Evolutionary conservation across 2,113 vertebrate genomes (phyloP).

Genomic region (Bufo gargarizans): DNA sequence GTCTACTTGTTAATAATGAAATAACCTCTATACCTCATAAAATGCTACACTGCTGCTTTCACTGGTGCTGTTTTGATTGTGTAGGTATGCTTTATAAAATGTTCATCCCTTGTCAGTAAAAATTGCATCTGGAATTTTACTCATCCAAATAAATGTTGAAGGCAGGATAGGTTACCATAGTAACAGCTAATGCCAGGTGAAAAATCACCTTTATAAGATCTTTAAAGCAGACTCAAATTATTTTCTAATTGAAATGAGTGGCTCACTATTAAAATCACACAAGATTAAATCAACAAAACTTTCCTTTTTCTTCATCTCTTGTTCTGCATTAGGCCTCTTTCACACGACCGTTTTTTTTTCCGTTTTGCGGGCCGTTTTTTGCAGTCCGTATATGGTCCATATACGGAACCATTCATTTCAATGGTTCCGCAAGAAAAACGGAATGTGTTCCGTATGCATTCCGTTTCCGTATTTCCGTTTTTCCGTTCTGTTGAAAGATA

Average conservation of each 20-base stretch:
- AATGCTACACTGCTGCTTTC: background rate
- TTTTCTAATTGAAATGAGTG: background rate
- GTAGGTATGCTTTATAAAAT: background rate
- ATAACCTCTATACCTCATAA: background rate
- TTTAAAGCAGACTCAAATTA: conserved; percentile 12
- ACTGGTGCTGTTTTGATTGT: background rate
- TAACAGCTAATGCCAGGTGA: conserved; percentile 31
- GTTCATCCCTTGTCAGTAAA: background rate
- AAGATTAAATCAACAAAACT: background rate
- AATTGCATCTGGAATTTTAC: background rate
- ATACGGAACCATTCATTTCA: too few relatives aligned
- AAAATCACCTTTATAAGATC: conserved; percentile 20
- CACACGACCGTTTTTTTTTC: too few relatives aligned
- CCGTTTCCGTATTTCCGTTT: too few relatives aligned
- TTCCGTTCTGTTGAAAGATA: too few relatives aligned
- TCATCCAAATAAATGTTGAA: conserved; percentile 8
- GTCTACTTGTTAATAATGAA: background rate
- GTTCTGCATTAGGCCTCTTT: too few relatives aligned
- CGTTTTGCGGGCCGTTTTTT: too few relatives aligned
- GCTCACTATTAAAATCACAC: background rate
- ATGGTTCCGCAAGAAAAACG: too few relatives aligned
- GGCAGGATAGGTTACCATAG: conserved; percentile 5
- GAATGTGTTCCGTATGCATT: too few relatives aligned
- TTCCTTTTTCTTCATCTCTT: background rate
- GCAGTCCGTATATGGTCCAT: too few relatives aligned